Evolutionary conservation across 1,140 invertebrate species (phyloP), one percentile per base, ranked within the genome.

Genomic region (Bicyclus anynana): DNA sequence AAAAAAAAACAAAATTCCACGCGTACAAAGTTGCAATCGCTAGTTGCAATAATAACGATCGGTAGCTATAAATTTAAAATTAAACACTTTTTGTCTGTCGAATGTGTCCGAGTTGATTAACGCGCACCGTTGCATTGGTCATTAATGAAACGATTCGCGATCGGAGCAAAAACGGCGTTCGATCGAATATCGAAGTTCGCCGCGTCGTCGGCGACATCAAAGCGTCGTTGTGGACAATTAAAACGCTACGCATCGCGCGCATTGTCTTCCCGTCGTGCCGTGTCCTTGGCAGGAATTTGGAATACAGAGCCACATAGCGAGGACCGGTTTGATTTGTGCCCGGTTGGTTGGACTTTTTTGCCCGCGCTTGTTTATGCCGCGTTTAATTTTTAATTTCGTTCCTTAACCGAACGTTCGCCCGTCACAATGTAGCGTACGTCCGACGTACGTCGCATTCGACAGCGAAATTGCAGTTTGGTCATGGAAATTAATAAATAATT

Each of bases 261-360:
- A 74, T 76, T 70, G 77, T 69, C 62, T 73, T 63, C 63, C 59
- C 62, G 49, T 62, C 64, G 48, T 65, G 61, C 55, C 55, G 70
- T 82, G 82, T 79, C 82, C 82, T 85, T 85, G 82, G 69, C 59
- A 65, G 75, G 82, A 81, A 85, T 85, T 71, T 69, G 62, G 72
- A 67, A 62, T 66, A 49, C 62, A 65, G 50, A 67, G 55, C 50
- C 55, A 56, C 62, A 44, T 69, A 49, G 27, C 33, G 35, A 46
- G 42, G 68, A 74, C 70, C 70, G 65, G 72, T 78, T 66, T 69
- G 55, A 78, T 75, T 78, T 78, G 61, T 55, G 51, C 52, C n/a
- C 44, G n/a, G n/a, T n/a, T n/a, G n/a, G n/a, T 46, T 16, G 52
- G 29, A 10, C 29, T 27, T 62, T 67, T 63, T 65, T 69, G 51